Percentiles rank a stretch among this genome's conserved stretches.
These are phyloP conservation scores for Drosophila jambulina DNA, from an alignment of 1,140 invertebrate species.

Conservation along the genomic window DNA sequence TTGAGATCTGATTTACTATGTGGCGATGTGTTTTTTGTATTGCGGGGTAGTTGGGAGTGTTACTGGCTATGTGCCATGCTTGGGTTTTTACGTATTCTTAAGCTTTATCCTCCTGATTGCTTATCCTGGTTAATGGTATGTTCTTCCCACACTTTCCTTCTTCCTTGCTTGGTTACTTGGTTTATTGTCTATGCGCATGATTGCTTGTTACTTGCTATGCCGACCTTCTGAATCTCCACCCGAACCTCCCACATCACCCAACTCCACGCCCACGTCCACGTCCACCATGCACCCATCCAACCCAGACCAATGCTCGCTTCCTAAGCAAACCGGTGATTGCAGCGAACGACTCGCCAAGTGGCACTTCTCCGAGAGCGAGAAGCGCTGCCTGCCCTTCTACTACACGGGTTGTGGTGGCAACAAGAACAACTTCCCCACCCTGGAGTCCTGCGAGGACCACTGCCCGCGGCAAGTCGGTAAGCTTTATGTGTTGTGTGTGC, in stretches of 20 bases:
- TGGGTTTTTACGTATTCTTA: constrained; percentile 34
- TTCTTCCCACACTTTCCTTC: constrained; percentile 50
- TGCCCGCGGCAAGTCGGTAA: constrained; percentile 93
- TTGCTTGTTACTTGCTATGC: constrained; percentile 64
- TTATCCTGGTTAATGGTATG: constrained; percentile 66
- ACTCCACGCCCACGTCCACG: constrained; percentile 16
- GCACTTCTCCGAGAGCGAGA: constrained; percentile 94
- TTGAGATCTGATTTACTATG: constrained; percentile 64
- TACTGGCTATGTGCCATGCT: constrained; percentile 18
- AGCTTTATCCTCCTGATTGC: constrained; percentile 21
- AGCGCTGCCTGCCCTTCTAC: constrained; percentile 97
- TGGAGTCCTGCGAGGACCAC: constrained; percentile 91
- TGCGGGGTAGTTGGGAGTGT: constrained; percentile 13
- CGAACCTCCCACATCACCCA: constrained; percentile 38
- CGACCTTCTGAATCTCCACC: constrained; percentile 39
- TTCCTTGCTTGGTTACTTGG: constrained; percentile 50
- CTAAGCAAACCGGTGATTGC: constrained; percentile 92
- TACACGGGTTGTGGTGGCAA: constrained; percentile 97
- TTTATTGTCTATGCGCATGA: constrained; percentile 67
- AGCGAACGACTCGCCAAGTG: constrained; percentile 91
- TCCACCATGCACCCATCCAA: constrained; percentile 12
- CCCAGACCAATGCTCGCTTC: constrained; percentile 92
- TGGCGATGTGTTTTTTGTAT: constrained; percentile 1
- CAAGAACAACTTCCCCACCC: constrained; percentile 93
- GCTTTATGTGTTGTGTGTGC: constrained; percentile 75